Evolutionary conservation across 2,888 invertebrate genomes (phyloP), one percentile per base, ranked within the genome.

Genomic region (Sphaerophoria taeniata): DNA sequence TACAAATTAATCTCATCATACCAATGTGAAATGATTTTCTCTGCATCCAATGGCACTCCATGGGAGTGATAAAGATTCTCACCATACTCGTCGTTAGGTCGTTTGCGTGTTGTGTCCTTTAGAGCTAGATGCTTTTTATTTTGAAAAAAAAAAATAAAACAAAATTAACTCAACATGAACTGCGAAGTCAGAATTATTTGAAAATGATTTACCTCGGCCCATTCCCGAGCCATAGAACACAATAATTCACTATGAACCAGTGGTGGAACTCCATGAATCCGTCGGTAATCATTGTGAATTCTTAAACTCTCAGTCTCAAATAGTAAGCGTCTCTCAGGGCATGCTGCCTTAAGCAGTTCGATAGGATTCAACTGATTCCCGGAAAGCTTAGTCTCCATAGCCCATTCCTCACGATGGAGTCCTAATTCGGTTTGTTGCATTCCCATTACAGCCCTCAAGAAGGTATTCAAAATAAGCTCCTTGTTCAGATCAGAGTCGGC

Each of bases 61-160:
- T 95, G 95, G 88, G 95, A 94, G 89, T 95, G 95, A 90, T 95
- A 97, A 81, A 97, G 94, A 89, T 97, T 97, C 90, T 97, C 97
- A 0, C 97, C 97, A 89, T 96, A 96, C 33, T 95, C 95, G 85
- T 94, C 95, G 88, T 96, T 95, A 49, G 95, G 94, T 71, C 97
- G 94, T 90, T 97, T 97, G 87, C 95, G 94, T 88, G 96, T 93
- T 7, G 60, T 67, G 45, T 95, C 95, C 89, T 93, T 94, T 39
- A 93, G 93, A 0, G 95, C 95, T 72, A 97, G 90, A 31, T 89
- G 89, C 82, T 88, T 12, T 31, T 24, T 24, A 2, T 24, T 24
- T 24, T 1, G 2, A 24, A 24, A 24, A 24, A 24, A 24, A 24
- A n/a, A n/a, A n/a, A n/a, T n/a, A n/a, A n/a, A n/a, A n/a, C n/a